Base-by-base conservation (phyloP, 2,888 invertebrate species). In the Acleris holmiana region DNA sequence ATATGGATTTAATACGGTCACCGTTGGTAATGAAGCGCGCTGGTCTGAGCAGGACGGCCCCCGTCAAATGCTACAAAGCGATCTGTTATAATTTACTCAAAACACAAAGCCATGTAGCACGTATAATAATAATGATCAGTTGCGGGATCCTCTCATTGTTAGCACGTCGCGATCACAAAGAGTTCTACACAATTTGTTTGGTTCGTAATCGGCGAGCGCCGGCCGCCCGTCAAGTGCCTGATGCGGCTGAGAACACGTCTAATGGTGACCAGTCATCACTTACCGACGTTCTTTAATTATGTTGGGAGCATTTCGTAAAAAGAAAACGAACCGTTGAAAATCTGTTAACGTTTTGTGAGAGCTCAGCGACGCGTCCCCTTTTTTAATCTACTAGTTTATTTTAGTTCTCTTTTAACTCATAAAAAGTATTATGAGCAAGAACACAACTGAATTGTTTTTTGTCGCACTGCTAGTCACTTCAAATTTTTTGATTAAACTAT, bases 81-180 rank as follows among this genome's bases (percentile, higher is more conserved):
- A 82, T 81, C 88, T 89, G 90, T 91, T 91, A 92, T 91, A 91
- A 91, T 91, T 92, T 91, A 91, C 91, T 90, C 91, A 91, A 92
- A 91, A 92, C 86, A 92, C 91, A 92, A 91, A 90, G 90, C 91
- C 91, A 83, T 89, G 87, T 87, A 87, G 88, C 80, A 89, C 87
- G 88, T 80, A 89, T 90, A 91, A 90, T 91, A 85, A 85, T 90
- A 91, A 91, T 91, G 89, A 91, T 91, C 91, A 88, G 89, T 90
- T 91, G 86, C 84, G 82, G 82, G 83, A 85, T 84, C 78, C 75
- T 75, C 76, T 86, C 84, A 90, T 92, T 92, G 91, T 92, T 89
- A 88, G 85, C 90, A 88, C 83, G 88, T 91, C 89, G 76, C 80
- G 83, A 82, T 78, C 77, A 89, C 83, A 91, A 91, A 86, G 88